These are phyloP conservation scores for Colistium nudipinnis DNA, from an alignment of 2,113 vertebrate genomes.

Conservation along the genomic window DNA sequence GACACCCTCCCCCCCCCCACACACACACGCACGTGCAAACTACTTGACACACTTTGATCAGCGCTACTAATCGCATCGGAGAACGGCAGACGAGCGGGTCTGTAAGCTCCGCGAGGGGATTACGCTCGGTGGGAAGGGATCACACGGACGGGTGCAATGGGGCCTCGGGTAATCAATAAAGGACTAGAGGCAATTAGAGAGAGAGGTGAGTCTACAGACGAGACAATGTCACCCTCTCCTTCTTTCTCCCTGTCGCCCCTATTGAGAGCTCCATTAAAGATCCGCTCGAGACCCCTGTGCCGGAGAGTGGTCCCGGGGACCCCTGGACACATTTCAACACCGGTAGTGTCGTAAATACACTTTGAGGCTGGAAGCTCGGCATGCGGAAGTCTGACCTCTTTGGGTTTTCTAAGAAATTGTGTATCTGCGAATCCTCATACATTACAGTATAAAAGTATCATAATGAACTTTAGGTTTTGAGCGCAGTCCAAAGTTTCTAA, in stretches of 20 bases:
- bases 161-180: constrained; percentile 66
- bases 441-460: too few species aligned
- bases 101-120: constrained; percentile 54
- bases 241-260: constrained; percentile 12
- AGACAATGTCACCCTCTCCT: constrained; percentile 52
- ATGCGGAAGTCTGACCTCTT: not conserved
- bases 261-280: constrained; percentile 48
- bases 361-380: constrained; percentile 22
- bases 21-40: not conserved
- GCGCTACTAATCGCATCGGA: constrained; percentile 62
- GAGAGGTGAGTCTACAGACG: constrained; percentile 53
- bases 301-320: constrained; percentile 35
- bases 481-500: too few species aligned
- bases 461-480: too few species aligned
- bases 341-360: constrained; percentile 55
- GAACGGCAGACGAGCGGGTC: constrained; percentile 36
- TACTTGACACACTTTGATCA: constrained; percentile 56
- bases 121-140: constrained; percentile 55
- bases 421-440: too few species aligned
- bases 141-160: constrained; percentile 55
- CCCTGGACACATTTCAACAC: constrained; percentile 45
- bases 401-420: too few species aligned
- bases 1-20: not conserved
- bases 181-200: constrained; percentile 65
- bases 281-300: constrained; percentile 28